Percentiles rank a stretch among this genome's conserved stretches.
phyloP scores from a whole-genome alignment of 2,888 invertebrate species.

The Leptopilina drosophilae region DNA sequence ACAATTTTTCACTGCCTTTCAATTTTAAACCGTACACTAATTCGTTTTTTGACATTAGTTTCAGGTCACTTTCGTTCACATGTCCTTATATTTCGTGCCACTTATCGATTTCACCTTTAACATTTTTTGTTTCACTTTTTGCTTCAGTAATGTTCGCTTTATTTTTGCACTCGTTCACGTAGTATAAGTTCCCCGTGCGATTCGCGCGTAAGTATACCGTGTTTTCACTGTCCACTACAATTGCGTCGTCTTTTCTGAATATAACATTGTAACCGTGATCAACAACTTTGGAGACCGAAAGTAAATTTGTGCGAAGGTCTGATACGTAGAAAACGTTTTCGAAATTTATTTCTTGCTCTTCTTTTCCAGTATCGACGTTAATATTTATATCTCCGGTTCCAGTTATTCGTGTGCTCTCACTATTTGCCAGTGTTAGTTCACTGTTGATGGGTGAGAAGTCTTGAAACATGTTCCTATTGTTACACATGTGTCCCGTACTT shows the following conservation, averaged over 20 bases:
- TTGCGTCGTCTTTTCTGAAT: not conserved
- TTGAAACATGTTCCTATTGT: constrained; percentile 7
- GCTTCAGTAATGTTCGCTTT: not conserved
- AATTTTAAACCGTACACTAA: constrained; percentile 48
- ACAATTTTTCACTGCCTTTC: constrained; percentile 42
- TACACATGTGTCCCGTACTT: constrained; percentile 43
- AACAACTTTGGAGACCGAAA: not conserved
- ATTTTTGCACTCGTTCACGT: not conserved
- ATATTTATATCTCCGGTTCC: not conserved
- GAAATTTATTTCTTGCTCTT: not conserved
- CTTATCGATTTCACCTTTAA: not conserved
- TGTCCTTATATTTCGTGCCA: constrained; percentile 43
- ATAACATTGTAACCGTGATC: not conserved
- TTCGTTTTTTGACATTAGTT: constrained; percentile 44
- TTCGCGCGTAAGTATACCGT: not conserved
- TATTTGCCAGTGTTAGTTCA: not conserved
- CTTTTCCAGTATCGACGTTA: not conserved
- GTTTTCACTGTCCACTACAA: not conserved
- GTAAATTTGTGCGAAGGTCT: not conserved
- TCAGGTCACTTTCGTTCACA: constrained; percentile 47
- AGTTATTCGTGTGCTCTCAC: constrained; percentile 39
- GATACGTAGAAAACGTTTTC: not conserved
- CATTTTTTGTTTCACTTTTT: no score
- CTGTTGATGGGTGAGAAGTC: not conserved
- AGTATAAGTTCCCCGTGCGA: not conserved